Percentiles rank a stretch among this genome's conserved stretches.
Conservation (phyloP, 2,113 vertebrate genomes). For the Odocoileus hemionus region DNA sequence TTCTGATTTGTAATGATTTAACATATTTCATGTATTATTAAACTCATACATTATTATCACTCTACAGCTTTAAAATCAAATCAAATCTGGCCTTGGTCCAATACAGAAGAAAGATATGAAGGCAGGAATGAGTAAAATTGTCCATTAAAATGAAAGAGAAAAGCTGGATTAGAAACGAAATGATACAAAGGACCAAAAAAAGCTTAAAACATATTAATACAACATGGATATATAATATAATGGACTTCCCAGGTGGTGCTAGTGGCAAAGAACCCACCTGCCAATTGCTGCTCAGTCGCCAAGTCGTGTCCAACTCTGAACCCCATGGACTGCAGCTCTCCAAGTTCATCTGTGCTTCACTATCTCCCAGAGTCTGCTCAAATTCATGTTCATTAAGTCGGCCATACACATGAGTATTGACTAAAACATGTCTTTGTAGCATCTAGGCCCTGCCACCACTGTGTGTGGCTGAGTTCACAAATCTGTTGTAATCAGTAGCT, state of each 20-base stretch:
- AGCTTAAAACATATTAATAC: neutral
- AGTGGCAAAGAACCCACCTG: neutral
- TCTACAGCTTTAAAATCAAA: neutral
- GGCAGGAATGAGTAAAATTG: neutral
- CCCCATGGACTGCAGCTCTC: neutral
- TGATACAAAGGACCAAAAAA: neutral
- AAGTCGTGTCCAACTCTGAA: neutral
- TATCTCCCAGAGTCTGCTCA: neutral
- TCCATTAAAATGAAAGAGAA: neutral
- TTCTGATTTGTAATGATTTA: slow-evolving; percentile 16
- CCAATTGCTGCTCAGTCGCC: neutral
- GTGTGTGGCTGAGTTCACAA: neutral
- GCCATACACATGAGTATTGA: neutral
- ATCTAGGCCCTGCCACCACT: neutral
- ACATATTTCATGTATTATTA: neutral
- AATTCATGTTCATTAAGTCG: neutral
- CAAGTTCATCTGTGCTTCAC: neutral
- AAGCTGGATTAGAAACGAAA: neutral
- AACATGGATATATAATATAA: no score
- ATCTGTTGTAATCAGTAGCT: neutral
- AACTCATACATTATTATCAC: neutral
- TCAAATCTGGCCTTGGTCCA: neutral
- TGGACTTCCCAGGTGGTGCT: neutral
- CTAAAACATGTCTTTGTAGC: neutral
- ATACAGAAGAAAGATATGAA: neutral